Conservation (phyloP, 1,140 invertebrate species). For the Fopius arisanus region DNA sequence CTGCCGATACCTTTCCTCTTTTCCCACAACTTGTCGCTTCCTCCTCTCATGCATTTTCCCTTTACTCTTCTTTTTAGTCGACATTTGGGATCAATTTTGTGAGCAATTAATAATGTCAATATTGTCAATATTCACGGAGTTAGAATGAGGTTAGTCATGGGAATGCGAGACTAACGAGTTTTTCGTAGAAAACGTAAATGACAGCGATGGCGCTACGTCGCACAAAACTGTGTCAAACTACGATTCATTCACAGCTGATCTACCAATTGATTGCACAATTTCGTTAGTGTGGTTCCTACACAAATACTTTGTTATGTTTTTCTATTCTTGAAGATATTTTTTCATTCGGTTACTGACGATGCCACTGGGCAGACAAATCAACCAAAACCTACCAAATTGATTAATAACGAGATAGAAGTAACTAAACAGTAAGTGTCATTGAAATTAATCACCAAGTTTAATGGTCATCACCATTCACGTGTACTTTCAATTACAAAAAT, state of each 20-base stretch:
- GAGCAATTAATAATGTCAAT: no score
- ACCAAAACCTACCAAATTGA: neutral
- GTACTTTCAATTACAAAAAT: no score
- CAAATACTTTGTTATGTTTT: neutral
- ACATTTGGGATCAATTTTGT: no score
- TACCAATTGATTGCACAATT: neutral
- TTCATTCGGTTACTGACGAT: neutral
- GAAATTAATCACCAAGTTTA: neutral
- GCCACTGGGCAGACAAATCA: neutral
- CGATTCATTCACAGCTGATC: neutral
- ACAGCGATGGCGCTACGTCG: no score
- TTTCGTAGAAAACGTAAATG: neutral
- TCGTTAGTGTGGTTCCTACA: neutral
- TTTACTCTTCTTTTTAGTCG: conserved; percentile 52
- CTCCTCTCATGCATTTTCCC: conserved; percentile 44
- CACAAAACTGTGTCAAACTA: no score
- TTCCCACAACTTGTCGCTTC: conserved; percentile 52
- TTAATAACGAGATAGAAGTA: neutral
- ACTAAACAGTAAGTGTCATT: neutral
- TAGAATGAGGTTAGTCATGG: no score
- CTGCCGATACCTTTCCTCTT: conserved; percentile 56
- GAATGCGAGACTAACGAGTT: neutral
- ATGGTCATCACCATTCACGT: no score
- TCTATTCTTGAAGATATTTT: neutral
- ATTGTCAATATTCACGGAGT: no score